Evolutionary conservation across 2,888 invertebrate genomes (phyloP), one percentile per base, ranked within the genome.

Genomic region (Eupithecia dodoneata): DNA sequence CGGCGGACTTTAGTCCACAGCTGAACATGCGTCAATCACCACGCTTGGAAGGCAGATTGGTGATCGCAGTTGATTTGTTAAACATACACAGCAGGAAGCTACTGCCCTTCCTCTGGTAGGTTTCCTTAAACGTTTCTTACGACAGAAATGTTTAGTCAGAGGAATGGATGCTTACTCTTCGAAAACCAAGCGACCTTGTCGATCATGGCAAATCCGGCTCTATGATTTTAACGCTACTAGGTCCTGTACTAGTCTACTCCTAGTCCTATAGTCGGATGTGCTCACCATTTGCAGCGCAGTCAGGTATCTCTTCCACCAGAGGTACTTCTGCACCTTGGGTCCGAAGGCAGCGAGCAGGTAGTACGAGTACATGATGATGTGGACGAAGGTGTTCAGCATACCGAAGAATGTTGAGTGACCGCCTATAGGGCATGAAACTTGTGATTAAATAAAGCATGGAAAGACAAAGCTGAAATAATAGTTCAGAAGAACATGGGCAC

Each of bases 241-340:
- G n/a, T 18, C 63, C 18, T 18, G 59, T 4, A 4, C 7, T 55
- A 12, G 55, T 30, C 63, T 30, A 30, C 4, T 7, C 55, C 9
- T 1, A 18, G 9, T 10, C 4, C 52, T 52, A 7, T 15, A 52
- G n/a, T 59, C 49, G 13, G 13, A 42, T 45, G 4, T 76, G 83
- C 90, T 91, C 93, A 98, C 96, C 97, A 99, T 99, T 94, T 99
- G 99, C 84, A 99, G 93, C 10, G 97, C 96, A 12, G 99, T 99
- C 87, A 99, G 96, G 90, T 99, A 98, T 88, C 97, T 98, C 96
- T 99, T 99, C 99, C 99, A 99, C 99, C 99, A 99, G 75, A 99
- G 96, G 91, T 97, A 99, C 86, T 97, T 97, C 91, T 98, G 98
- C 80, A 98, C 96, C 79, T 96, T 95, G 0, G 99, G 99, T 42